A percentile compares a stretch with the other conserved stretches of the same genome.
These are phyloP conservation scores for Panagrolaimus sp. DNA, from an alignment of 1,140 invertebrate species.

Conservation along the genomic window DNA sequence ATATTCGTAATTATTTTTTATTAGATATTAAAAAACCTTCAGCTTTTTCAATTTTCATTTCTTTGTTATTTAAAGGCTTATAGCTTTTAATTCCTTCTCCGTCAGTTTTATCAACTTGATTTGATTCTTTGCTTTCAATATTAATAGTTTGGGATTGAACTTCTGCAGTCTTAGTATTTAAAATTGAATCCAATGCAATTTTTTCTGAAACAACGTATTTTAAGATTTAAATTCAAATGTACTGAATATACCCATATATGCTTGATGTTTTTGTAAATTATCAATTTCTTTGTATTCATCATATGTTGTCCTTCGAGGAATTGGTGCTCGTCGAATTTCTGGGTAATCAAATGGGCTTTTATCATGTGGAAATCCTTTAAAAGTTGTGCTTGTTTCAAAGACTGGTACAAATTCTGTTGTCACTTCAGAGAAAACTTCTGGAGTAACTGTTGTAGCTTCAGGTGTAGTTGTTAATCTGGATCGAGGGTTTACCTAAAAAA, in stretches of 20 bases:
- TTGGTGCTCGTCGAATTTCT: slow-evolving; percentile 1
- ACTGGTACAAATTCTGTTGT: not conserved
- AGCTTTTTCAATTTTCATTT: too few relatives aligned
- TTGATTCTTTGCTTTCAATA: too few relatives aligned
- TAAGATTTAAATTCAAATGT: too few relatives aligned
- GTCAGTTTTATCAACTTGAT: too few relatives aligned
- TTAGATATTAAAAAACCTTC: too few relatives aligned
- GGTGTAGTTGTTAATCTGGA: not conserved
- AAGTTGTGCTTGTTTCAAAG: not conserved
- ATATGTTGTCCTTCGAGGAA: not conserved
- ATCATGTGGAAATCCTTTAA: not conserved
- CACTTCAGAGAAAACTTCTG: not conserved
- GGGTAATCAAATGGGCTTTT: not conserved
- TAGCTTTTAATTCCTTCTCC: too few relatives aligned
- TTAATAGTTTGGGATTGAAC: too few relatives aligned
- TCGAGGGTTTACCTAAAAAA: not conserved
- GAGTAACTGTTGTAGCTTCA: not conserved
- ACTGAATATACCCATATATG: not conserved
- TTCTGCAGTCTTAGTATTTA: too few relatives aligned
- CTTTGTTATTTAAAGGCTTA: too few relatives aligned
- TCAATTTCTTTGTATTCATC: not conserved
- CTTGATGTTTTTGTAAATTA: not conserved
- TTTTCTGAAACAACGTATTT: too few relatives aligned
- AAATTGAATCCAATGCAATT: too few relatives aligned
- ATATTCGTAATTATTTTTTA: too few relatives aligned